Conservation (phyloP, 2,797 vertebrate species). For the Parambassis ranga region DNA sequence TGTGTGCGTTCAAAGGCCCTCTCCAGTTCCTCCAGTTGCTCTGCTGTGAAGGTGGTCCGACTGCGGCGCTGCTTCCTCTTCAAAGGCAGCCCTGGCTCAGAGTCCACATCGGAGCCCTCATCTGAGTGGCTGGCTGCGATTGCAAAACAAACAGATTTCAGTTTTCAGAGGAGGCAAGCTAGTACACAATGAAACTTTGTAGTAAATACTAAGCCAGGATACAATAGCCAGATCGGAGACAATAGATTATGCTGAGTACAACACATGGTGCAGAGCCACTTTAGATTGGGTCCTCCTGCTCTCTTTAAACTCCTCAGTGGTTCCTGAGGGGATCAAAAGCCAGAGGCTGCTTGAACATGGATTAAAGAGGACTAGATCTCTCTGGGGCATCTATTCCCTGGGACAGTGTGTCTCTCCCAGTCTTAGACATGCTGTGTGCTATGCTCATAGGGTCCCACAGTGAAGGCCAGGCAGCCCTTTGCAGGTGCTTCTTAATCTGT, state of each 20-base stretch:
- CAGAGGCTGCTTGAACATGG: conserved; percentile 75
- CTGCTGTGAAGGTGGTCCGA: conserved; percentile 95
- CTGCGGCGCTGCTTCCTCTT: conserved; percentile 97
- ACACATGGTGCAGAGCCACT: conserved; percentile 58
- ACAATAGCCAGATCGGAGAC: conserved; percentile 43
- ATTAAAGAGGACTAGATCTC: conserved; percentile 73
- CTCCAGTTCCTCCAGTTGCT: conserved; percentile 97
- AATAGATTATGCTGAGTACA: conserved; percentile 52
- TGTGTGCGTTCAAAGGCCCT: conserved; percentile 97
- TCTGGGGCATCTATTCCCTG: conserved; percentile 63
- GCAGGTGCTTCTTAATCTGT: conserved; percentile 80
- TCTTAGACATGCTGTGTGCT: conserved; percentile 67
- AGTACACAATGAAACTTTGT: conserved; percentile 1
- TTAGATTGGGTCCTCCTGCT: conserved; percentile 61
- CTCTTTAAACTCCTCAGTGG: conserved; percentile 66
- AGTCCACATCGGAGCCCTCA: conserved; percentile 97
- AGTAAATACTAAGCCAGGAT: conserved; percentile 11
- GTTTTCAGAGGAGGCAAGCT: neutral
- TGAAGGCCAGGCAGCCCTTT: conserved; percentile 44
- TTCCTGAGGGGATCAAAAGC: conserved; percentile 75
- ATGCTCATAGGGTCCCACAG: conserved; percentile 48
- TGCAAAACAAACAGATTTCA: conserved; percentile 26
- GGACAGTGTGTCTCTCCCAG: conserved; percentile 70
- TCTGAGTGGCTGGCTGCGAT: conserved; percentile 92
- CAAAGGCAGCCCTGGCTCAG: conserved; percentile 93